A percentile compares a stretch with the other conserved stretches of the same genome.
phyloP scores from a whole-genome alignment of 2,888 invertebrate genomes.

The Eupithecia exiguata region DNA sequence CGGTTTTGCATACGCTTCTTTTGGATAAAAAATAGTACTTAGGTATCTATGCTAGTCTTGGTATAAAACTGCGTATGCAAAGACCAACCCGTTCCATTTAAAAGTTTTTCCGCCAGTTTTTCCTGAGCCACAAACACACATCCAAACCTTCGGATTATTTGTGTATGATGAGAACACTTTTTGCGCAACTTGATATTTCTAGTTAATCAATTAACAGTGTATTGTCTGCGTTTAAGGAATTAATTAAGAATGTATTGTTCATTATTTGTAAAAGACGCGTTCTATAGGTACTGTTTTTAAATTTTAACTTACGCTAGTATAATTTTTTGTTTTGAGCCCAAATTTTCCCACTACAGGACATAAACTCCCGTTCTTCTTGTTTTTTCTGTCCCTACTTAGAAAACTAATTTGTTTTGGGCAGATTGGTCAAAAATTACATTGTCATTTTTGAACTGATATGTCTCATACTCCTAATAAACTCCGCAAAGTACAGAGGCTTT shows the following conservation, averaged over 20 bases:
- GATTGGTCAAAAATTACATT: background rate
- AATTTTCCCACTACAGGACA: background rate
- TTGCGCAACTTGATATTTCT: constrained; percentile 25
- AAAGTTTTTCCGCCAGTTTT: background rate
- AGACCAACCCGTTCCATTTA: background rate
- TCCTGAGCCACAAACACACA: too few species aligned
- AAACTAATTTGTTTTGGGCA: background rate
- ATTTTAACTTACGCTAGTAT: background rate
- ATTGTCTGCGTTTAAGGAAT: constrained; percentile 16
- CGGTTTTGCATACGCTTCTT: background rate
- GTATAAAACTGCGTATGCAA: background rate
- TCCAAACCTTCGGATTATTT: background rate
- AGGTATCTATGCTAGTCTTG: background rate
- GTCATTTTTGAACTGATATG: background rate
- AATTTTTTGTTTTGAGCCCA: background rate
- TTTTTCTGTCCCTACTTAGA: background rate
- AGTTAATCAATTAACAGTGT: constrained; percentile 18
- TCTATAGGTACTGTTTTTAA: background rate
- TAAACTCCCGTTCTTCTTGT: background rate
- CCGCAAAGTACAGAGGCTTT: background rate
- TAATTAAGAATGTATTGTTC: constrained; percentile 5
- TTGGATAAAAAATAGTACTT: too few species aligned
- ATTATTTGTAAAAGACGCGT: constrained; percentile 2
- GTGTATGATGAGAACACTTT: background rate
- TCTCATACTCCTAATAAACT: background rate